phyloP scores from a whole-genome alignment of 1,140 invertebrate species.

The Propsilocerus akamusi region DNA sequence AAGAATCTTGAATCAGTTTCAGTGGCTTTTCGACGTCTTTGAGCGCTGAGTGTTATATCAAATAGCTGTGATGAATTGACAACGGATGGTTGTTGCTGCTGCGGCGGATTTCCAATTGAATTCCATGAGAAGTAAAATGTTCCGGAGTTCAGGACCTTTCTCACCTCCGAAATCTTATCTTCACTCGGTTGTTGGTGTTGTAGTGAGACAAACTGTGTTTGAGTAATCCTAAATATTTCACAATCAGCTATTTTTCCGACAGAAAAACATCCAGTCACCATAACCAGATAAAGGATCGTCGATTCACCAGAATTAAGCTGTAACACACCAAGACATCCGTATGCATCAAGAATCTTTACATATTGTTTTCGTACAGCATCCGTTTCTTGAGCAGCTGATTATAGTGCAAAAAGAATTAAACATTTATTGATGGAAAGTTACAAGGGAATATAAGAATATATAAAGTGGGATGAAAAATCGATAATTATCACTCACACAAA shows the following conservation, averaged over 20 bases:
- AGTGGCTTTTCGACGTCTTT: constrained; percentile 56
- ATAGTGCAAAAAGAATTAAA: neutral
- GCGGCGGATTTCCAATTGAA: constrained; percentile 23
- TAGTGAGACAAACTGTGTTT: constrained; percentile 75
- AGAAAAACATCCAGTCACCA: constrained; percentile 88
- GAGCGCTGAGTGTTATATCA: constrained; percentile 85
- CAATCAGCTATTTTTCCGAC: constrained; percentile 85
- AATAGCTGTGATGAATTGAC: constrained; percentile 35
- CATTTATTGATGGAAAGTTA: neutral
- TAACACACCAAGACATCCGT: constrained; percentile 80
- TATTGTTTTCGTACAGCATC: constrained; percentile 77
- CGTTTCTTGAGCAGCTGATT: constrained; percentile 53
- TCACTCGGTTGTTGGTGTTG: constrained; percentile 51
- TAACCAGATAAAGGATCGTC: constrained; percentile 66
- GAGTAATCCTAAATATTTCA: constrained; percentile 86
- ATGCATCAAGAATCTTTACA: constrained; percentile 75
- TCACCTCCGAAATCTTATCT: constrained; percentile 59
- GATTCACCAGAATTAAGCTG: constrained; percentile 71
- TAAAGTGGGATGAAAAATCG: neutral
- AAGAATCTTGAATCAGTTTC: constrained; percentile 90
- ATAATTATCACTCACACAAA: constrained; percentile 38
- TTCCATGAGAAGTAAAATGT: constrained; percentile 89
- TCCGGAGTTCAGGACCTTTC: constrained; percentile 85
- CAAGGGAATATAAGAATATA: no score
- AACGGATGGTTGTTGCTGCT: constrained; percentile 14